Evolutionary conservation across 2,888 invertebrate genomes (phyloP).

Genomic region (Folsomia candida): DNA sequence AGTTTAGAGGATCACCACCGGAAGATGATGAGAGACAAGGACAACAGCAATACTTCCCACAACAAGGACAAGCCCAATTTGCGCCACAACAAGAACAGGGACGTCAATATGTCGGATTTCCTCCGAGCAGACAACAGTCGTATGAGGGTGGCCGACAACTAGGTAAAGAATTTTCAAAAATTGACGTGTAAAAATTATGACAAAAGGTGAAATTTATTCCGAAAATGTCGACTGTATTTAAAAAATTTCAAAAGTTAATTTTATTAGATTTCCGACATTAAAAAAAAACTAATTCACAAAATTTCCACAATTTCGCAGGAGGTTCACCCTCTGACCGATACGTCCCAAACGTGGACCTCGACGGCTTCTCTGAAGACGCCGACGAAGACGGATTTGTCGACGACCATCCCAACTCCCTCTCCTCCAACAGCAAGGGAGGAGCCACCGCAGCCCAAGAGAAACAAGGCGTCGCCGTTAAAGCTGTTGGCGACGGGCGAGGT

Average conservation of each 20-base stretch:
- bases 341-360: conserved; percentile 42
- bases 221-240: no score
- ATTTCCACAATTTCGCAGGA: no score
- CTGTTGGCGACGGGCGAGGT: not conserved
- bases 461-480: conserved; percentile 1
- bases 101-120: no score
- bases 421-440: not conserved
- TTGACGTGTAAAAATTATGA: no score
- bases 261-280: no score
- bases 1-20: conserved; percentile 18
- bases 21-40: conserved; percentile 10
- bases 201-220: no score
- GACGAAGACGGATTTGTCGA: conserved; percentile 49
- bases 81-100: not conserved
- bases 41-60: conserved; percentile 18
- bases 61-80: conserved; percentile 1
- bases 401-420: conserved; percentile 26
- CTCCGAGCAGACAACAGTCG: conserved; percentile 18
- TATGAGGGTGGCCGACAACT: conserved; percentile 21
- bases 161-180: no score
- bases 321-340: conserved; percentile 34
- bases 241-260: no score
- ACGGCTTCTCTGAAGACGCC: conserved; percentile 48
- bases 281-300: no score
- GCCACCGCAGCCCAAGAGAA: conserved; percentile 9